These are phyloP conservation scores for Drosophila burlai DNA, from an alignment of 1,140 invertebrate genomes.

Conservation along the genomic window DNA sequence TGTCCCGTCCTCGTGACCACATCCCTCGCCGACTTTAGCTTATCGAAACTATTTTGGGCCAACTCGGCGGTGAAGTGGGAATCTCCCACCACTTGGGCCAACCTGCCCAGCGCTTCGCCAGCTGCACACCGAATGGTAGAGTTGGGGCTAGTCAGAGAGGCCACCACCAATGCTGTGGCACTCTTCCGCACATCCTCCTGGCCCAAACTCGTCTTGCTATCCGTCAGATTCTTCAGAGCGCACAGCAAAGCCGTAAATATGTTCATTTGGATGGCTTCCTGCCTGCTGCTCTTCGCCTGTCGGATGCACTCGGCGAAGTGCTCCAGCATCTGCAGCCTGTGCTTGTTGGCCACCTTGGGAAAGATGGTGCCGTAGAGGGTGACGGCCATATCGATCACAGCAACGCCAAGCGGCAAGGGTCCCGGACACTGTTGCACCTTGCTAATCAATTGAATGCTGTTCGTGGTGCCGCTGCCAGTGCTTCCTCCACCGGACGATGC, in stretches of 20 bases:
- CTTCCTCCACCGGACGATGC: conserved; percentile 13
- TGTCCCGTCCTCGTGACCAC: conserved; percentile 96
- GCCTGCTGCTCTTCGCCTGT: conserved; percentile 95
- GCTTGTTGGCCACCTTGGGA: conserved; percentile 96
- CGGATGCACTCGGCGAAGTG: conserved; percentile 98
- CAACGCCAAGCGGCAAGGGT: conserved; percentile 97
- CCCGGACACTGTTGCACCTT: conserved; percentile 86
- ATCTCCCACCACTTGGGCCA: conserved; percentile 95
- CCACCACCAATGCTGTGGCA: conserved; percentile 92
- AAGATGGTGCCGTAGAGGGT: conserved; percentile 97
- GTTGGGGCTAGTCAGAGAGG: conserved; percentile 93
- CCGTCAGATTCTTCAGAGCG: conserved; percentile 94
- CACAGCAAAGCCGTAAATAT: conserved; percentile 97
- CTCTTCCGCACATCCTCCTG: conserved; percentile 96
- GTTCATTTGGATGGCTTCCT: conserved; percentile 98
- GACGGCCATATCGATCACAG: conserved; percentile 98
- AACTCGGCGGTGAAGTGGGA: conserved; percentile 95
- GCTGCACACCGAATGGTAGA: conserved; percentile 94
- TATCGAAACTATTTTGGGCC: conserved; percentile 96
- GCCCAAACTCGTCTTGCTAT: conserved; percentile 93
- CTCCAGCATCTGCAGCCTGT: conserved; percentile 97
- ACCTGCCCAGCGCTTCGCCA: conserved; percentile 94
- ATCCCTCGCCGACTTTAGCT: conserved; percentile 94
- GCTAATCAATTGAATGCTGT: conserved; percentile 83
- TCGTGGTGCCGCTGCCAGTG: conserved; percentile 21